Evolutionary conservation across 2,113 vertebrate species (phyloP).

Genomic region (Cacatua alba): DNA sequence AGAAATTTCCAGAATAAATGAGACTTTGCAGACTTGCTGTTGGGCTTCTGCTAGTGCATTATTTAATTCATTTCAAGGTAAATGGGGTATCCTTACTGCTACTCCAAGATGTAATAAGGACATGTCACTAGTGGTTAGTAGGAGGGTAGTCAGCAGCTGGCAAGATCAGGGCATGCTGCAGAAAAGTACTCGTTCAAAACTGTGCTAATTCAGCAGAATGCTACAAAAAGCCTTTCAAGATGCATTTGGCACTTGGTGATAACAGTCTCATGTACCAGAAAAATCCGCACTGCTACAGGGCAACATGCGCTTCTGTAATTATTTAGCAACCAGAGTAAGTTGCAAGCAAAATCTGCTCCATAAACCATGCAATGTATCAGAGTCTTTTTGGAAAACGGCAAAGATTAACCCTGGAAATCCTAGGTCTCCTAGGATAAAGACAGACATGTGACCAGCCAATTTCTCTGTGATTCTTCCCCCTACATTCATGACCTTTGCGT

Average conservation of each 20-base stretch:
- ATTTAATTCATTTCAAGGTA: constrained; percentile 1
- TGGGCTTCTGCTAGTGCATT: not conserved
- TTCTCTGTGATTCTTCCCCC: not conserved
- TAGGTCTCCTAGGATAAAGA: not conserved
- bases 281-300: constrained; percentile 41
- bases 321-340: constrained; percentile 17
- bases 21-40: not conserved
- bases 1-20: not conserved
- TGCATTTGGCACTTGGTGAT: constrained; percentile 20
- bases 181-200: not conserved
- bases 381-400: not conserved
- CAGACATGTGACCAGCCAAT: not conserved
- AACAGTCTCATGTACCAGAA: constrained; percentile 31
- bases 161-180: not conserved
- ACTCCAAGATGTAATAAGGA: not conserved
- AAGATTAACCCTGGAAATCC: not conserved
- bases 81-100: not conserved
- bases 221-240: constrained; percentile 49
- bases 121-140: not conserved
- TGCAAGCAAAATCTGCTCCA: constrained; percentile 43
- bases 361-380: not conserved
- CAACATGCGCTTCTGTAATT: not conserved
- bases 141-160: constrained; percentile 3
- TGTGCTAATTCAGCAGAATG: constrained; percentile 46
- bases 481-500: not conserved